These are phyloP conservation scores for Notarius quadriscutis DNA, from an alignment of 2,113 vertebrate genomes.

Conservation along the genomic window DNA sequence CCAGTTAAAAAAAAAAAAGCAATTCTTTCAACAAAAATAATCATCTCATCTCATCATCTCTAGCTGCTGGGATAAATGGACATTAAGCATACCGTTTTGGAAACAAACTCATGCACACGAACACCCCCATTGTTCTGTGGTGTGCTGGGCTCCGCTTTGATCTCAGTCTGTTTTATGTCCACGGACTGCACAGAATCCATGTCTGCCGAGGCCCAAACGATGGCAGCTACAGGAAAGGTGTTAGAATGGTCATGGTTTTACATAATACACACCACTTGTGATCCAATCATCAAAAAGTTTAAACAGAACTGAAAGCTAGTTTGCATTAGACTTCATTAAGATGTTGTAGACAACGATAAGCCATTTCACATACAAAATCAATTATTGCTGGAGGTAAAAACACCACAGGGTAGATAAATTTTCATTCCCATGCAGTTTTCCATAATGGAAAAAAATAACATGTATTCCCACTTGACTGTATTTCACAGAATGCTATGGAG, in stretches of 20 bases:
- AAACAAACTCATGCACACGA: constrained; percentile 90
- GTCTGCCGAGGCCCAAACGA: constrained; percentile 85
- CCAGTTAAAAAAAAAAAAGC: background rate
- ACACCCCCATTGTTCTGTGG: constrained; percentile 77
- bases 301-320: background rate
- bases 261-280: background rate
- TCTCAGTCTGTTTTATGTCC: constrained; percentile 68
- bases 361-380: too few species aligned
- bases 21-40: background rate
- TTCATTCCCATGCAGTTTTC: too few species aligned
- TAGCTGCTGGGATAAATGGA: background rate
- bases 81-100: constrained; percentile 82
- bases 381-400: too few species aligned
- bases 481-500: too few species aligned
- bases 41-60: too few species aligned
- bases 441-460: too few species aligned
- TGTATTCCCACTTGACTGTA: too few species aligned
- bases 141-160: constrained; percentile 69
- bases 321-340: background rate
- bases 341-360: too few species aligned
- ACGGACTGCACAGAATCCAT: constrained; percentile 78
- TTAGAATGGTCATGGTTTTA: background rate
- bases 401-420: too few species aligned
- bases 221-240: constrained; percentile 68
- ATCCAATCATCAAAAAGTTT: background rate